Conservation (phyloP, 2,113 vertebrate genomes). For the Leucopsar rothschildi region DNA sequence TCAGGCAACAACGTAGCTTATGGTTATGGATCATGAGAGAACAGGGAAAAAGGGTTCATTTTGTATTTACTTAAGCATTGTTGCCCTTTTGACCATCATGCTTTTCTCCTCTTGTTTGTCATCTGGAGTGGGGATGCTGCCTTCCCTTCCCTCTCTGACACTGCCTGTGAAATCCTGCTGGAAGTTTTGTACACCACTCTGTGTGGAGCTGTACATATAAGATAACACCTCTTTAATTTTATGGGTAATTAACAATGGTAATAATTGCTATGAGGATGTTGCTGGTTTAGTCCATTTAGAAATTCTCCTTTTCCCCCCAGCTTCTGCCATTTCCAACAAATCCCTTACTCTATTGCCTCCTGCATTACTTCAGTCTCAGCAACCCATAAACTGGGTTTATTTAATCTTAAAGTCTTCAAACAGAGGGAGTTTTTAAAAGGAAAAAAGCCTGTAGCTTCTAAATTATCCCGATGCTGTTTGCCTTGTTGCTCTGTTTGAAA, state of each 20-base stretch:
- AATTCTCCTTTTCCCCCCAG: neutral
- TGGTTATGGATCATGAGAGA: slow-evolving; percentile 63
- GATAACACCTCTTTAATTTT: neutral
- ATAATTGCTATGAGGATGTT: neutral
- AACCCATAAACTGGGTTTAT: neutral
- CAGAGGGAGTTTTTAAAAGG: neutral
- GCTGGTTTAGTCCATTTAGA: neutral
- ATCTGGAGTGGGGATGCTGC: neutral
- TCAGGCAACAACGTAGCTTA: slow-evolving; percentile 61
- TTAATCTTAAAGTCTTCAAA: neutral
- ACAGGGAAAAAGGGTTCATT: slow-evolving; percentile 24
- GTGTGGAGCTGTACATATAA: neutral
- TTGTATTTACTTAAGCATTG: slow-evolving; percentile 28
- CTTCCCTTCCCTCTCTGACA: neutral
- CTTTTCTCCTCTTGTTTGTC: slow-evolving; percentile 46
- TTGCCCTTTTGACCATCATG: slow-evolving; percentile 50
- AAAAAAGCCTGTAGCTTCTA: neutral
- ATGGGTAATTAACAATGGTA: neutral
- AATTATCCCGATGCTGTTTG: neutral
- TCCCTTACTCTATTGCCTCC: neutral
- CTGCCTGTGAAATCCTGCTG: neutral
- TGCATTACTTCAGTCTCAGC: neutral
- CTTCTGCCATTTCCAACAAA: neutral
- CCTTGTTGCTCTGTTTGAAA: neutral
- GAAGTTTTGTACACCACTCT: neutral